These are phyloP conservation scores for Acanthiza pusilla DNA, from an alignment of 2,797 vertebrate species.

Conservation along the genomic window DNA sequence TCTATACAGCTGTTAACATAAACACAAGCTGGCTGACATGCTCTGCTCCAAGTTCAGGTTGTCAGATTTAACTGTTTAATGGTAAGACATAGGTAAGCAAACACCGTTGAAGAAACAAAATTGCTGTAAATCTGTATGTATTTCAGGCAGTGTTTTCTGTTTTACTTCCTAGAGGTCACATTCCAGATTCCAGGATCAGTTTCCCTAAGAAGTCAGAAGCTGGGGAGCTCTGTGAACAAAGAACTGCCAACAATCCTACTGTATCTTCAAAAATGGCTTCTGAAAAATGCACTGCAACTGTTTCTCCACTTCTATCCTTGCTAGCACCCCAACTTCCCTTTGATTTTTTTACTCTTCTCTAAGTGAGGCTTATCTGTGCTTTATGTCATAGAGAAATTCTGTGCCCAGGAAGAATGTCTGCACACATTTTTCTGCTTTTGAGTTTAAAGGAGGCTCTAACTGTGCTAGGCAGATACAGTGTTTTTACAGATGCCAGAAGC, in stretches of 20 bases:
- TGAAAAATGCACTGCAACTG: neutral
- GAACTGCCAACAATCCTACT: neutral
- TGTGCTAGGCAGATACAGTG: neutral
- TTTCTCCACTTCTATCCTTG: neutral
- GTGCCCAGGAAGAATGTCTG: neutral
- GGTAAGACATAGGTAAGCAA: neutral
- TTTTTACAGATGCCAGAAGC: conserved; percentile 47
- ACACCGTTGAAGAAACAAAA: neutral
- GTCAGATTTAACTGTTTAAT: neutral
- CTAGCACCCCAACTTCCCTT: neutral
- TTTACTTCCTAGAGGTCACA: neutral
- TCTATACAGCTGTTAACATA: neutral
- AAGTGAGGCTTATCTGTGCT: neutral
- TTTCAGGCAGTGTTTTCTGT: neutral
- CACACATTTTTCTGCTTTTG: neutral
- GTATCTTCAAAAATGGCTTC: neutral
- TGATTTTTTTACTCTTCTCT: neutral
- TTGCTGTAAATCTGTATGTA: neutral
- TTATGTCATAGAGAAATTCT: neutral
- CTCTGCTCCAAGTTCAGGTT: neutral
- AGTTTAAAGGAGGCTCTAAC: neutral
- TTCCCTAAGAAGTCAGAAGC: neutral
- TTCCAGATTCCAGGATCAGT: neutral
- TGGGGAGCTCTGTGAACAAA: neutral
- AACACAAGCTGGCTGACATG: neutral